phyloP scores from a whole-genome alignment of 2,113 vertebrate species.

The Etia nguti region DNA sequence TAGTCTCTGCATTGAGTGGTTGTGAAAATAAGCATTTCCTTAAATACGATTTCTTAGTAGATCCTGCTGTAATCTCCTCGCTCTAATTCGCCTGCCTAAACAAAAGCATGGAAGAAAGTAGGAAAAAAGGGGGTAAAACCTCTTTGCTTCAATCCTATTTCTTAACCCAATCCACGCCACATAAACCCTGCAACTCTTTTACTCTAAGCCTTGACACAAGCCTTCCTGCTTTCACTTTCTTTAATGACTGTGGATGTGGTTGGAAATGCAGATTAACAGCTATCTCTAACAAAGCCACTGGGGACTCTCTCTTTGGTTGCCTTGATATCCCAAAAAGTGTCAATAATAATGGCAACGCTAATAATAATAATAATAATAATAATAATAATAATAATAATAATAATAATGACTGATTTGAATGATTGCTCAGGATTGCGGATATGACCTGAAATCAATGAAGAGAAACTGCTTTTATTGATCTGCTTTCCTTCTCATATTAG shows the following conservation, averaged over 20 bases:
- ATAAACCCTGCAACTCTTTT: slow-evolving; percentile 39
- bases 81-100: slow-evolving; percentile 63
- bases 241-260: neutral
- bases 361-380: neutral
- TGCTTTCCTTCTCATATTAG: neutral
- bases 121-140: slow-evolving; percentile 56
- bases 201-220: slow-evolving; percentile 51
- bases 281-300: neutral
- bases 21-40: slow-evolving; percentile 55
- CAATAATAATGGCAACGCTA: neutral
- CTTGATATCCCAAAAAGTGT: neutral
- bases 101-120: slow-evolving; percentile 64
- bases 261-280: slow-evolving; percentile 10
- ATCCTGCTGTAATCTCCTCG: slow-evolving; percentile 64
- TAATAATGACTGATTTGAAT: neutral
- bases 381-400: neutral
- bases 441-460: neutral
- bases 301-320: neutral
- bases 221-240: slow-evolving; percentile 43
- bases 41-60: slow-evolving; percentile 55
- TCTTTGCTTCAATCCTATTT: slow-evolving; percentile 78
- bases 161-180: slow-evolving; percentile 49
- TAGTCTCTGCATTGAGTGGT: neutral
- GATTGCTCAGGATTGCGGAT: neutral
- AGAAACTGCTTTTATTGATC: neutral